Base-by-base conservation (phyloP, 2,113 vertebrate genomes). In the Hippocampus mohnikei region DNA sequence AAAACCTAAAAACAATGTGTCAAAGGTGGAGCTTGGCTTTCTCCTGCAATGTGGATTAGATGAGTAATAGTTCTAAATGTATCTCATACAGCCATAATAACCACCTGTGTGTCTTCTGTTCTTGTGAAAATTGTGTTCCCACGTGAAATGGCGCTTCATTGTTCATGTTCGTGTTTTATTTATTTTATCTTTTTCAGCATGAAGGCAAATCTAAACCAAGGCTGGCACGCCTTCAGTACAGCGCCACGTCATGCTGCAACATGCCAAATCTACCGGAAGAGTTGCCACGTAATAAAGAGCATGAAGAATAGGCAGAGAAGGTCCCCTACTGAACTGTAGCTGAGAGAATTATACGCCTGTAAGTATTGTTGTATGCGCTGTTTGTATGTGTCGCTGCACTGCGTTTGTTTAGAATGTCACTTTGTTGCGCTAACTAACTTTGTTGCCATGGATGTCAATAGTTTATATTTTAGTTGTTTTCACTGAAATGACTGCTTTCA, bases 41-140 rank as follows among this genome's bases (percentile, higher is more conserved):
- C 44, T 72, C 6, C 42, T 70, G 83, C 67, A 72, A 84, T 75
- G 77, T 75, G 80, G 75, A 84, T 78, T 74, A 77, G 72, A 75
- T 79, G 77, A 85, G 81, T 81, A 82, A 81, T 78, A 77, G 81
- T 86, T 85, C 72, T 75, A 84, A 77, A 86, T 83, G 71, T 84
- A 61, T 83, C 79, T 69, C 6, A 73, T 80, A 71, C 79, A 50
- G 41, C 78, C 73, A 66, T 75, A 75, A 84, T 69, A 79, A 44
- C 75, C 78, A 56, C 56, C 53, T 66, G 76, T 80, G 65, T 80
- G 65, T 81, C 70, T 71, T 53, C 72, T 72, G 71, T 75, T 71
- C 73, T 83, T 48, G n/a, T n/a, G n/a, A 9, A 53, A n/a, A 53
- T 53, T 53, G 48, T 20, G 52, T 53, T 53, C 21, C 21, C 2